Percentiles rank a stretch among this genome's conserved stretches.
Evolutionary conservation across 2,113 vertebrate genomes (phyloP).

Genomic region (Hyperopisus bebe): DNA sequence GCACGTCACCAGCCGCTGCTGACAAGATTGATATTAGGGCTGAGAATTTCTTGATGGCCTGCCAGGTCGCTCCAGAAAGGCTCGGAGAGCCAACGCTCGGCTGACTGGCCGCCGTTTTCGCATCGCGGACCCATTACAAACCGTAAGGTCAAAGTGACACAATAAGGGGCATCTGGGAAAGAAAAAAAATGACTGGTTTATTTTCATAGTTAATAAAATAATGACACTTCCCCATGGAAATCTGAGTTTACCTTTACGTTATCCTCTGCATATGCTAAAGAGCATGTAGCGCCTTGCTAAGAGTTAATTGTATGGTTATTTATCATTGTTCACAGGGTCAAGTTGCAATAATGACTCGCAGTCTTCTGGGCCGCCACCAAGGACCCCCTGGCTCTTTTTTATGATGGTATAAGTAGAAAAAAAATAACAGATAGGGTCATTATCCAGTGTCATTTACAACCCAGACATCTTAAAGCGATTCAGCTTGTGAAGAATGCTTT

Average conservation of each 20-base stretch:
- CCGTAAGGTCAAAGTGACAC: background rate
- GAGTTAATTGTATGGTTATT: background rate
- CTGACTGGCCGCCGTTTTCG: background rate
- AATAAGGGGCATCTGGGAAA: background rate
- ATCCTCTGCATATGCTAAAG: background rate
- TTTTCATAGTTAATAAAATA: background rate
- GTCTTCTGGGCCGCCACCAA: background rate
- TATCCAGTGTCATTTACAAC: slow-evolving; percentile 1
- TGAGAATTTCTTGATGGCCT: background rate
- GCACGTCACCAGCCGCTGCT: background rate
- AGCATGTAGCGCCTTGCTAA: background rate
- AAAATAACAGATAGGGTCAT: slow-evolving; percentile 15
- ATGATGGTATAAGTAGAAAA: background rate
- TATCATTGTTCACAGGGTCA: background rate
- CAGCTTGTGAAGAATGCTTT: slow-evolving; percentile 27
- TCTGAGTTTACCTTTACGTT: background rate
- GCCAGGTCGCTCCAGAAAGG: background rate
- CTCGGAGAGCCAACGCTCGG: background rate
- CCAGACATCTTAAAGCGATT: slow-evolving; percentile 26
- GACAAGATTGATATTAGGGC: background rate
- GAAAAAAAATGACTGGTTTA: background rate
- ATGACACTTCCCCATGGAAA: background rate
- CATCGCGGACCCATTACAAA: background rate
- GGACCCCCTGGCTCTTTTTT: background rate
- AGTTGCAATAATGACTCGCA: background rate